phyloP scores from a whole-genome alignment of 2,113 vertebrate genomes.

The human (Homo sapiens) region DNA sequence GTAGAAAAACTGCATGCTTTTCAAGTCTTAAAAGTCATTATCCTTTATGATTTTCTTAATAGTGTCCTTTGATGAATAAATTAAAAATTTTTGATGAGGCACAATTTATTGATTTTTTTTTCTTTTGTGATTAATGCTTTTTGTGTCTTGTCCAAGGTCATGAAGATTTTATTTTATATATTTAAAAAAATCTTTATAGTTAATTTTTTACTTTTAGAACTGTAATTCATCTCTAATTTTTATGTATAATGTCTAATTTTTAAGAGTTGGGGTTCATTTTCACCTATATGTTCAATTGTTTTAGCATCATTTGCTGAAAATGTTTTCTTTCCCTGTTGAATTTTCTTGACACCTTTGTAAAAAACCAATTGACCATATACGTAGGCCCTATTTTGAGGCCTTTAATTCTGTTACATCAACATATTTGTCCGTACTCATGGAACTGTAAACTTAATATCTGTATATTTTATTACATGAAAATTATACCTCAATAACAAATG shows the following conservation, averaged over 20 bases:
- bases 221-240: background rate
- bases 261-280: background rate
- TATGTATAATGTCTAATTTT: background rate
- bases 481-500: background rate
- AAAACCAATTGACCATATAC: background rate
- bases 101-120: background rate
- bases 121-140: background rate
- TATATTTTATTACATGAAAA: background rate
- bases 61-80: background rate
- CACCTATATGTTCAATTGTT: background rate
- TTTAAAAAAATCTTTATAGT: background rate
- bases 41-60: constrained; percentile 2
- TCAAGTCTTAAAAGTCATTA: constrained; percentile 21
- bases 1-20: background rate
- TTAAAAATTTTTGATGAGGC: background rate
- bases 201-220: constrained; percentile 6
- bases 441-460: background rate
- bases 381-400: background rate
- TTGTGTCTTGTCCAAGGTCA: background rate
- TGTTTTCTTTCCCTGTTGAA: constrained; percentile 1
- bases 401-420: background rate
- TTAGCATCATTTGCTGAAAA: background rate
- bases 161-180: background rate
- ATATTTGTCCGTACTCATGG: background rate
- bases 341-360: background rate